phyloP scores from a whole-genome alignment of 2,888 invertebrate species.

The Enoplolaimus lenunculus region DNA sequence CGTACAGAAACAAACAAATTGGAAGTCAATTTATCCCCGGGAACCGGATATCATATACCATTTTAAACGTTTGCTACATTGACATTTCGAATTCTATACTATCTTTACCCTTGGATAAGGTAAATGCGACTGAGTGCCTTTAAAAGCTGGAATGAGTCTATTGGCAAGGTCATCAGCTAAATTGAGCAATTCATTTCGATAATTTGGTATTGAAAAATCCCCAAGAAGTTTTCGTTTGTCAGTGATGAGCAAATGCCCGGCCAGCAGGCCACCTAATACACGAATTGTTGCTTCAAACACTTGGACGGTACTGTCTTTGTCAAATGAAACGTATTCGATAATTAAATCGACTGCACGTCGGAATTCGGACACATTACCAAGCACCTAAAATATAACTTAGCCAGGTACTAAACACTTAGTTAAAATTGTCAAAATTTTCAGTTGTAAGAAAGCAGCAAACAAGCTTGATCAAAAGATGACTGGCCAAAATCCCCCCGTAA shows the following conservation, averaged over 20 bases:
- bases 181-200: constrained; percentile 49
- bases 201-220: constrained; percentile 44
- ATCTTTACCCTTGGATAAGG: constrained; percentile 21
- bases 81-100: too few species aligned
- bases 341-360: constrained; percentile 49
- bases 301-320: constrained; percentile 52
- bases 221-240: constrained; percentile 50
- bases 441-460: too few species aligned
- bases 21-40: too few species aligned
- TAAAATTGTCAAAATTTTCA: constrained; percentile 21
- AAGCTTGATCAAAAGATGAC: too few species aligned
- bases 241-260: constrained; percentile 52
- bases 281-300: constrained; percentile 55
- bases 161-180: constrained; percentile 52
- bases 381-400: constrained; percentile 30
- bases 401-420: constrained; percentile 36
- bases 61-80: too few species aligned
- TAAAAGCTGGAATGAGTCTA: constrained; percentile 51
- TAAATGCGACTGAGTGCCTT: constrained; percentile 49
- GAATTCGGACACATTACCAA: constrained; percentile 51
- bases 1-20: too few species aligned
- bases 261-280: constrained; percentile 50
- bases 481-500: constrained; percentile 5
- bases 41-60: too few species aligned
- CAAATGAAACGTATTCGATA: constrained; percentile 50